Evolutionary conservation across 2,113 vertebrate species (phyloP), one percentile per base, ranked within the genome.

Genomic region (Barnardius zonarius): DNA sequence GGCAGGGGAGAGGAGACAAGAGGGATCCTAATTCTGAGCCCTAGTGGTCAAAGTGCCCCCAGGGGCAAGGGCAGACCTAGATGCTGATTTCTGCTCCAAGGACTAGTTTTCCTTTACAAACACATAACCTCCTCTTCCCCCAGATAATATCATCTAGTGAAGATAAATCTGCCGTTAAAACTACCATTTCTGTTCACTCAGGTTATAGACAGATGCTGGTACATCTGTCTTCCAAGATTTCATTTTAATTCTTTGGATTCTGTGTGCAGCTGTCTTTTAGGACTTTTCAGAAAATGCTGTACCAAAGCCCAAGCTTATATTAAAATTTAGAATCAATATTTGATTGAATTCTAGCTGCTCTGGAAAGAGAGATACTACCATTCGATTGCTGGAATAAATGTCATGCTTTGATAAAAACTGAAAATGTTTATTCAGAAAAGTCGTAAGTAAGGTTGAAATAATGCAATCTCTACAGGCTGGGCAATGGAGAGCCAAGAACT

Each of bases 381-480:
- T 69, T 84, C 41, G 68, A 19, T 64, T 86, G 28, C 55, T 92
- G 80, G 68, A 95, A 81, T 24, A 74, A 90, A 86, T 77, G 37
- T 41, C 7, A 39, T 48, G 7, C 91, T 83, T 86, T 92, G 33
- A 43, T 88, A 35, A 92, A 81, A 78, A 18, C 22, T 59, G 30
- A 81, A 83, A 90, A 51, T 25, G 33, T 92, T 95, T 93, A 75
- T 37, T 92, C 51, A 86, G 79, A 52, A 86, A 90, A 90, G 33
- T 83, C 9, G 4, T 46, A 70, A 83, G 35, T 81, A 70, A 78
- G 77, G n/a, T 35, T 49, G 57, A 92, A 88, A 70, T 24, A 59
- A 14, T 67, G 44, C 74, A 76, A 49, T 66, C 18, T 49, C 55
- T 61, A 43, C 41, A 66, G 43, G 24, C 61, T 81, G 68, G 37